Conservation (phyloP, 2,797 vertebrate genomes). For the Okamejei kenojei region DNA sequence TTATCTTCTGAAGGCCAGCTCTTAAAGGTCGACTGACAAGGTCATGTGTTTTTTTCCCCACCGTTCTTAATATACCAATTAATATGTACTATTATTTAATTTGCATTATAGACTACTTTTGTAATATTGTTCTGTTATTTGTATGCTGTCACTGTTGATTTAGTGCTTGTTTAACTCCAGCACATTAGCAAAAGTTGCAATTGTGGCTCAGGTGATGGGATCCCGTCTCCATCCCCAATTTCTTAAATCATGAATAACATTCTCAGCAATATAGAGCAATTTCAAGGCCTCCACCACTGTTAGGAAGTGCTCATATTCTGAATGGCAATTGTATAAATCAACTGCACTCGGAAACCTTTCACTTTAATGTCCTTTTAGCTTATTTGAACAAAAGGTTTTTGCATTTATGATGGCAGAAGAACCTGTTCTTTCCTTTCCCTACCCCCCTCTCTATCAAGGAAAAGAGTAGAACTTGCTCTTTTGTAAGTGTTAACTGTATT, state of each 20-base stretch:
- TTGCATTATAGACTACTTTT: conserved; percentile 6
- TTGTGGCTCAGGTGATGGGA: neutral
- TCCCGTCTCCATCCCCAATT: neutral
- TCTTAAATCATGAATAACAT: neutral
- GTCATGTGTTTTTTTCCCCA: conserved; percentile 13
- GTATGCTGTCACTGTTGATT: neutral
- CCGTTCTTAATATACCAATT: neutral
- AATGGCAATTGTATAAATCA: neutral
- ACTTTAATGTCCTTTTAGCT: neutral
- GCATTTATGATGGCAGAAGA: neutral
- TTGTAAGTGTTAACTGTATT: conserved; percentile 17
- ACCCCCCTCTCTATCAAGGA: neutral
- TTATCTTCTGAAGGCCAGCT: conserved; percentile 17
- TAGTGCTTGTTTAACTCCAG: neutral
- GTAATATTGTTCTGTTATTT: neutral
- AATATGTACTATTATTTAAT: conserved; percentile 28
- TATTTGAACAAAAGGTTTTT: neutral
- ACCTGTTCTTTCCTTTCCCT: neutral
- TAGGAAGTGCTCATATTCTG: too few relatives aligned
- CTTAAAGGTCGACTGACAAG: neutral
- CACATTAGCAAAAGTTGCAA: neutral
- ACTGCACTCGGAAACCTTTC: neutral
- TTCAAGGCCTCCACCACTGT: neutral
- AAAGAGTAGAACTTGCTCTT: neutral
- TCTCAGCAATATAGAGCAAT: neutral